These are phyloP conservation scores for Lymantria monacha DNA, from an alignment of 2,888 invertebrate genomes.

Conservation along the genomic window DNA sequence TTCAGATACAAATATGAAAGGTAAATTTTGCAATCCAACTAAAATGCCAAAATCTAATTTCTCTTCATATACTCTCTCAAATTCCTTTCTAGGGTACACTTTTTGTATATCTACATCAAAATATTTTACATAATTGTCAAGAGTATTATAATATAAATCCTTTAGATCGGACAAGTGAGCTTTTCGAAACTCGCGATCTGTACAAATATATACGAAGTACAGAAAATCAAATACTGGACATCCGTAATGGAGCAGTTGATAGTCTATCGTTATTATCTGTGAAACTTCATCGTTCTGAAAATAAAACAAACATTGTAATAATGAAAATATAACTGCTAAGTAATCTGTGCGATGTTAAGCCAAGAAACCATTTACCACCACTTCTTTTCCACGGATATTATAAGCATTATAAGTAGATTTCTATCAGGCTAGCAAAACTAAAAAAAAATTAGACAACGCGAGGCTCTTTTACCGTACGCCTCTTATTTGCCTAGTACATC, in stretches of 20 bases:
- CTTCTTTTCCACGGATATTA: no score
- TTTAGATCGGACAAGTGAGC: conserved; percentile 42
- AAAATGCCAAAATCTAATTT: conserved; percentile 1
- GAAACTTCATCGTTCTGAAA: conserved; percentile 41
- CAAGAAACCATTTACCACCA: no score
- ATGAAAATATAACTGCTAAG: neutral
- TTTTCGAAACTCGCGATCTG: conserved; percentile 47
- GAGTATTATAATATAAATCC: conserved; percentile 40
- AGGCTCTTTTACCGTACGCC: no score
- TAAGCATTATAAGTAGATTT: no score
- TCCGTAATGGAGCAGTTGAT: conserved; percentile 45
- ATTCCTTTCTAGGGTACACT: conserved; percentile 41
- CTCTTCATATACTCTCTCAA: conserved; percentile 40
- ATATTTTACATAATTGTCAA: conserved; percentile 38
- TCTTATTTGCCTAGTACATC: no score
- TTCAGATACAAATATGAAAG: conserved; percentile 41
- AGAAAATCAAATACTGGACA: conserved; percentile 47
- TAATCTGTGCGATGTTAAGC: no score
- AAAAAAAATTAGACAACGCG: no score
- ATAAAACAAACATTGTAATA: neutral
- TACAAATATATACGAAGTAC: conserved; percentile 43
- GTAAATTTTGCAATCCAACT: conserved; percentile 6
- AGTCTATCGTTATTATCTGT: conserved; percentile 49
- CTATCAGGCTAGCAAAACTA: no score
- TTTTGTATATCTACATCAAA: conserved; percentile 42